Conservation (phyloP, 1,140 invertebrate species). For the Bombyx mandarina region DNA sequence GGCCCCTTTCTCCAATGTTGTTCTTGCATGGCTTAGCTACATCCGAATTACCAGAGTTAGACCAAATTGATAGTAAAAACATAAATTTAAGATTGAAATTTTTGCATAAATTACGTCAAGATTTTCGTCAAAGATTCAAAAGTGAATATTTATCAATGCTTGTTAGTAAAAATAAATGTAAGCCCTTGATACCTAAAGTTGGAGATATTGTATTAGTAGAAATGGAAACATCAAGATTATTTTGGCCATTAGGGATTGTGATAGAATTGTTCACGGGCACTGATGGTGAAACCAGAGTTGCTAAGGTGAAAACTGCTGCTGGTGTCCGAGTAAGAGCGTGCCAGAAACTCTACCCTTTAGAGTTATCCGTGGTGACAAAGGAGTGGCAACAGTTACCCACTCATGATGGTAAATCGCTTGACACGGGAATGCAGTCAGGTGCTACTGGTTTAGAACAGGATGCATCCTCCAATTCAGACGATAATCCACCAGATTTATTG, state of each 20-base stretch:
- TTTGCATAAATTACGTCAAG: constrained; percentile 5
- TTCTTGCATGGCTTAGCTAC: constrained; percentile 6
- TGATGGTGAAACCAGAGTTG: constrained; percentile 6
- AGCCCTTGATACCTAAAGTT: background rate
- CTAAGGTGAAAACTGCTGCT: constrained; percentile 1
- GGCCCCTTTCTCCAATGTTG: constrained; percentile 6
- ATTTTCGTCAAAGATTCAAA: constrained; percentile 10
- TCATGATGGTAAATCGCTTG: too few species aligned
- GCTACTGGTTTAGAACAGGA: too few species aligned
- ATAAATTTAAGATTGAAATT: constrained; percentile 5
- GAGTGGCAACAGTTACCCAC: background rate
- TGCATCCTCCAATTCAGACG: too few species aligned
- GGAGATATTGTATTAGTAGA: constrained; percentile 10
- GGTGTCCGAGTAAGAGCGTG: constrained; percentile 5
- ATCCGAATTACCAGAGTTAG: constrained; percentile 1
- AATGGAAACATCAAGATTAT: constrained; percentile 2
- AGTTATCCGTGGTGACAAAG: background rate
- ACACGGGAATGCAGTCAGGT: too few species aligned
- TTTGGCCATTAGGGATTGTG: constrained; percentile 7
- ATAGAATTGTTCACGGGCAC: constrained; percentile 1
- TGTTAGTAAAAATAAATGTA: constrained; percentile 1
- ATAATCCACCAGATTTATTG: too few species aligned
- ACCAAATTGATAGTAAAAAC: constrained; percentile 2
- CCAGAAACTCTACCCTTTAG: background rate
- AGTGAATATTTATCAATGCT: constrained; percentile 7